These are phyloP conservation scores for Morpho deidamia DNA, from an alignment of 2,888 invertebrate genomes.

Conservation along the genomic window DNA sequence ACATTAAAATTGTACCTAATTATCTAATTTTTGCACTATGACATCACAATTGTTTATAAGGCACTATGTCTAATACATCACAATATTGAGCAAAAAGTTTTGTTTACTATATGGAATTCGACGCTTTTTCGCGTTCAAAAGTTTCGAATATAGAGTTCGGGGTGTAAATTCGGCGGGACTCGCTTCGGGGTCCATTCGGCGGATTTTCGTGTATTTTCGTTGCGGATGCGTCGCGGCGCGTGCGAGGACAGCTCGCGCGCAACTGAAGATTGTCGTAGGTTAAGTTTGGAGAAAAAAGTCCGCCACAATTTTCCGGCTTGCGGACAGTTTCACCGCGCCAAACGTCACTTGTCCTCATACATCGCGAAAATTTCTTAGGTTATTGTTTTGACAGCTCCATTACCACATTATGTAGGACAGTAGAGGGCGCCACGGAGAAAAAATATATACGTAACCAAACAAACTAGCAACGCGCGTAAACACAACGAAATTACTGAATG, in stretches of 20 bases:
- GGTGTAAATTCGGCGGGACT: conserved; percentile 46
- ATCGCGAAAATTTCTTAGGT: conserved; percentile 26
- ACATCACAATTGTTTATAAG: conserved; percentile 70
- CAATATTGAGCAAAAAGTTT: conserved; percentile 71
- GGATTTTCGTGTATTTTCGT: conserved; percentile 52
- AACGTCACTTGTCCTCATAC: conserved; percentile 43
- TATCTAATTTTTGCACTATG: conserved; percentile 59
- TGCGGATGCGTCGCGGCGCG: conserved; percentile 48
- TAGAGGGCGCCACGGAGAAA: conserved; percentile 58
- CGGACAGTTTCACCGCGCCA: conserved; percentile 48
- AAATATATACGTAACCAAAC: conserved; percentile 52
- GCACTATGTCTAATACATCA: conserved; percentile 63
- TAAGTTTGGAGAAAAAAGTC: conserved; percentile 67
- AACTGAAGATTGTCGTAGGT: conserved; percentile 75
- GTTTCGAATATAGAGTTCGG: conserved; percentile 40
- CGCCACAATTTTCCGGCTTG: conserved; percentile 68
- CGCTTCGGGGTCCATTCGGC: conserved; percentile 53
- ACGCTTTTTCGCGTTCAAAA: conserved; percentile 46
- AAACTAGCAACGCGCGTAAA: conserved; percentile 76
- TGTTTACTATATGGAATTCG: conserved; percentile 59
- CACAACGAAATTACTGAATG: conserved; percentile 75
- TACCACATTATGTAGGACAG: conserved; percentile 44
- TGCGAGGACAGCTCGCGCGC: conserved; percentile 69
- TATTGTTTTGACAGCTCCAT: conserved; percentile 68
- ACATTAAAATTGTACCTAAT: conserved; percentile 47